A percentile compares a stretch with the other conserved stretches of the same genome.
Conservation (phyloP, 2,113 vertebrate genomes). For the Dipodomys merriami region DNA sequence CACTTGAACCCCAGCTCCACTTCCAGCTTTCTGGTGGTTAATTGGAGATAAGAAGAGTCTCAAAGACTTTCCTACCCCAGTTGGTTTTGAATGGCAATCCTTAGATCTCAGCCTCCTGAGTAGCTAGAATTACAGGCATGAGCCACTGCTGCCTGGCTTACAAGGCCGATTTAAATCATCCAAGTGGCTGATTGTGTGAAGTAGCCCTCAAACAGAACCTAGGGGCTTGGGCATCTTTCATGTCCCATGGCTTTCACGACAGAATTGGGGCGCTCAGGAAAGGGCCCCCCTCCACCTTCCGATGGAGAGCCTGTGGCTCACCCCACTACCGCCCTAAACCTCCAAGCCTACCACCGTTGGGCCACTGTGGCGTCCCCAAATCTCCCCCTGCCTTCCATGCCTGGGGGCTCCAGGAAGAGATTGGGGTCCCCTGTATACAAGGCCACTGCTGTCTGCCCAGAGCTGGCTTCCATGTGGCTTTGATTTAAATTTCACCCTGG, state of each 20-base stretch:
- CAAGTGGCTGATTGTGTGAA: not conserved
- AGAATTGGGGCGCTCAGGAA: not conserved
- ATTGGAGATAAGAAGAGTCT: no score
- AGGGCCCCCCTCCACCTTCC: not conserved
- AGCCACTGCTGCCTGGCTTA: no score
- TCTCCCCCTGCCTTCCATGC: not conserved
- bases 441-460: not conserved
- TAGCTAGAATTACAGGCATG: no score
- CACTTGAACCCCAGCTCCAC: no score
- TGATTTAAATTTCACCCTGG: constrained; percentile 77
- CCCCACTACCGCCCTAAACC: not conserved
- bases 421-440: not conserved
- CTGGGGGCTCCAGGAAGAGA: not conserved
- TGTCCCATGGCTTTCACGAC: fast-evolving
- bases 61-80: no score
- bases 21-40: no score
- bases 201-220: not conserved
- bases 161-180: not conserved
- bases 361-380: not conserved
- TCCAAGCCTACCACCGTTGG: not conserved
- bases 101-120: no score
- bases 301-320: not conserved
- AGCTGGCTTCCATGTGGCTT: constrained; percentile 68
- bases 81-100: no score
- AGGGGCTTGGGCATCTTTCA: not conserved